phyloP scores from a whole-genome alignment of 2,888 invertebrate genomes.

The Campaea margaritaria region DNA sequence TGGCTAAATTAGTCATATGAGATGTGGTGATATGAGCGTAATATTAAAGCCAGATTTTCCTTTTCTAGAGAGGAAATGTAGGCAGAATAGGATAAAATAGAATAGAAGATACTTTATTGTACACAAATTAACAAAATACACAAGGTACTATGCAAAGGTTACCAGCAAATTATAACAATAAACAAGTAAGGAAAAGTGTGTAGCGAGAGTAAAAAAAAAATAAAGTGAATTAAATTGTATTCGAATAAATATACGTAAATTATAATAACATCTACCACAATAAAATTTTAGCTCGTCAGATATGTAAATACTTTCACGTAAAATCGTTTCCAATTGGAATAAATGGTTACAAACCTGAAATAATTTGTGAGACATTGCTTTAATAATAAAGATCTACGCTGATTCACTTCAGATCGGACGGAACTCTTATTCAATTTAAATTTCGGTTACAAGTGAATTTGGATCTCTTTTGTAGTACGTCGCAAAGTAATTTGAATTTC shows the following conservation, averaged over 20 bases:
- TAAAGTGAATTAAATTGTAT: too few relatives aligned
- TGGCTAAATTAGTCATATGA: constrained; percentile 6
- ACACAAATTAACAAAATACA: too few relatives aligned
- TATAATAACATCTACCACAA: too few relatives aligned
- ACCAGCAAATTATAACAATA: too few relatives aligned
- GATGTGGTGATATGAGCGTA: constrained; percentile 3
- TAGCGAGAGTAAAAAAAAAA: too few relatives aligned
- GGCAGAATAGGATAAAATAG: too few relatives aligned
- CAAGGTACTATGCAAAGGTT: too few relatives aligned
- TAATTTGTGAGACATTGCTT: constrained; percentile 9
- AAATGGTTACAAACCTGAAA: constrained; percentile 7
- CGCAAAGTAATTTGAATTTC: constrained; percentile 61
- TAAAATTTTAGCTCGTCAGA: not conserved
- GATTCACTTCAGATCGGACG: constrained; percentile 44
- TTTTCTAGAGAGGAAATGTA: not conserved
- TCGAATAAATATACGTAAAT: too few relatives aligned
- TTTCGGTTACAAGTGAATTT: constrained; percentile 53
- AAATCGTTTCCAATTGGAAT: not conserved
- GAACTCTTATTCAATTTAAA: constrained; percentile 56
- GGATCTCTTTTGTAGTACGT: constrained; percentile 56
- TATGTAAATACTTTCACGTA: not conserved
- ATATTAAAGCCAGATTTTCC: constrained; percentile 1
- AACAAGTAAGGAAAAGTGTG: too few relatives aligned
- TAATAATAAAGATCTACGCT: constrained; percentile 27
- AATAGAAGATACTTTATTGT: too few relatives aligned